These are phyloP conservation scores for Heteractis magnifica DNA, from an alignment of 92 coral and sea anemone species.

Conservation along the genomic window DNA sequence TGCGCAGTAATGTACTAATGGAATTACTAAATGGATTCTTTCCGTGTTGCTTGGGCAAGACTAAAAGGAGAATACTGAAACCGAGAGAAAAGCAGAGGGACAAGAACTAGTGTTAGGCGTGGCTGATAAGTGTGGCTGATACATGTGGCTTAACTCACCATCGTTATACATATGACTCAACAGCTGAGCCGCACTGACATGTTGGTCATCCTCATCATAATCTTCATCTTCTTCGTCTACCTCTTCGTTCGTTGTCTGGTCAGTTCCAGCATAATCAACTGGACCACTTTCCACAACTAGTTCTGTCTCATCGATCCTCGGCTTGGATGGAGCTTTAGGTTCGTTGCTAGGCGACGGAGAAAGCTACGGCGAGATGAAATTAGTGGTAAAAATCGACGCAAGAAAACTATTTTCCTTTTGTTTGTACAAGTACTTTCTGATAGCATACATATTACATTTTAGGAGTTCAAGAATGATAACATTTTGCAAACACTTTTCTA, in stretches of 20 bases:
- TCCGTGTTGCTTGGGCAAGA: background rate
- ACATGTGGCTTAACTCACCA: conserved; percentile 45
- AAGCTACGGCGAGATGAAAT: background rate
- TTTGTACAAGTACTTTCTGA: too few species aligned
- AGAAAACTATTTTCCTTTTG: background rate
- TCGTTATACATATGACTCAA: conserved; percentile 81
- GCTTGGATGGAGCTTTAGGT: background rate
- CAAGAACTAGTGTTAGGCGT: background rate
- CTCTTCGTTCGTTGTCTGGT: conserved; percentile 34
- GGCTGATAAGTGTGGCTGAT: background rate
- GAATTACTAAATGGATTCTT: too few species aligned
- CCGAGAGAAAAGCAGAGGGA: background rate
- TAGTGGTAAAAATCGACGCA: background rate
- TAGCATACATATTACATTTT: too few species aligned
- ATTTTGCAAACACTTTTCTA: too few species aligned
- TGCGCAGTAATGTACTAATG: too few species aligned
- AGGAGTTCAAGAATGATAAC: too few species aligned
- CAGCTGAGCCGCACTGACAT: conserved; percentile 85
- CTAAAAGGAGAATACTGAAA: background rate
- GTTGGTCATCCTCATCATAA: conserved; percentile 76
- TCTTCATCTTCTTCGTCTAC: conserved; percentile 65
- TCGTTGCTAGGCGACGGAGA: background rate
- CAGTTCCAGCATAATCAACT: conserved; percentile 76
- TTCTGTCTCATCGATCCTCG: conserved; percentile 19
- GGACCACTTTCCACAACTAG: conserved; percentile 93